Percentiles rank a stretch among this genome's conserved stretches.
phyloP scores from a whole-genome alignment of 2,113 vertebrate species.

The Hippocampus barbouri region DNA sequence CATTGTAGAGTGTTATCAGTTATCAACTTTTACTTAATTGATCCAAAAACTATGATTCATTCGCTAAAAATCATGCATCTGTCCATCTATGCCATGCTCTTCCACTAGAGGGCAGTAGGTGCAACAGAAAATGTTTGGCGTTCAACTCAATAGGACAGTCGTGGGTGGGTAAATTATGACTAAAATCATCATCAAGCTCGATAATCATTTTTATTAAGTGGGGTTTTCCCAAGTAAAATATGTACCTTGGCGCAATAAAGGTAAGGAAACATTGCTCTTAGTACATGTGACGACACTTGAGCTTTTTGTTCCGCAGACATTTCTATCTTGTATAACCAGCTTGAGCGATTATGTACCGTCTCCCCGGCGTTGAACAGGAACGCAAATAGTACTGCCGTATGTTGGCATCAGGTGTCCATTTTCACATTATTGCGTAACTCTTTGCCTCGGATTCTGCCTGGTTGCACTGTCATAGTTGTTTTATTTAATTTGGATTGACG shows the following conservation, averaged over 20 bases:
- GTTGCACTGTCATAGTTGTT: background rate
- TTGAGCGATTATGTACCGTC: background rate
- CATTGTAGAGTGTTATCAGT: too few species aligned
- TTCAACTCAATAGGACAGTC: too few species aligned
- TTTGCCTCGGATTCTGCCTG: background rate
- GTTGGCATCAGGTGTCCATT: slow-evolving; percentile 5
- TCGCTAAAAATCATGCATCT: too few species aligned
- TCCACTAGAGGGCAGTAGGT: too few species aligned
- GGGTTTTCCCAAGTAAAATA: background rate
- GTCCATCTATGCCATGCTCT: too few species aligned
- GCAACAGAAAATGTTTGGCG: too few species aligned
- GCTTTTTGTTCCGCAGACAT: background rate
- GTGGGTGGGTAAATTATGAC: too few species aligned
- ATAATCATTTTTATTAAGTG: too few species aligned
- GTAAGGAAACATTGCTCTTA: background rate
- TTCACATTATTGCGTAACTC: slow-evolving; percentile 51
- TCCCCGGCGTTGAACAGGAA: slow-evolving; percentile 28
- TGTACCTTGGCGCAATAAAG: background rate
- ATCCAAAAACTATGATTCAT: too few species aligned
- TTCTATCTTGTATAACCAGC: slow-evolving; percentile 37
- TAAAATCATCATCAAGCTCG: too few species aligned
- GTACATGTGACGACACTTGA: background rate
- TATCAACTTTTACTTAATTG: too few species aligned
- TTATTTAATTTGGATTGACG: slow-evolving; percentile 12
- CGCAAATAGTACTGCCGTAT: background rate